Conservation (phyloP, 2,888 invertebrate species). For the Dasysyrphus tricinctus region DNA sequence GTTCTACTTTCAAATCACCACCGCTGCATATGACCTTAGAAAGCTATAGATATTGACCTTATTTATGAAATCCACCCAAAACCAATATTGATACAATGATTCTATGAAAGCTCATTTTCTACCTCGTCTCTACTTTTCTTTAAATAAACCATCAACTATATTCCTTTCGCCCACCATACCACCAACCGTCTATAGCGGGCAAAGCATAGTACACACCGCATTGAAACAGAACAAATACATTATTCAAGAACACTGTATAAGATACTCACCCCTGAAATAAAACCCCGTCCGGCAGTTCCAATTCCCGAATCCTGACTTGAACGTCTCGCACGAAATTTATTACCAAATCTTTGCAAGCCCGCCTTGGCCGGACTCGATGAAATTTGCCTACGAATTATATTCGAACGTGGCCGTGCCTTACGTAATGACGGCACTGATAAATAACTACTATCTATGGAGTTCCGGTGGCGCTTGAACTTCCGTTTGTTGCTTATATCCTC, state of each 20-base stretch:
- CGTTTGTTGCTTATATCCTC: slow-evolving; percentile 70
- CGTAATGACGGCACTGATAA: slow-evolving; percentile 81
- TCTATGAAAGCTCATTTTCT: slow-evolving; percentile 5
- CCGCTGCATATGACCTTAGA: slow-evolving; percentile 15
- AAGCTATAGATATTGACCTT: slow-evolving; percentile 22
- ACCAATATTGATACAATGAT: slow-evolving; percentile 44
- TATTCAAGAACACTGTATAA: slow-evolving; percentile 21
- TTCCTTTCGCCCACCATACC: background rate
- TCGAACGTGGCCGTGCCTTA: slow-evolving; percentile 77
- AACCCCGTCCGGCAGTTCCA: slow-evolving; percentile 79
- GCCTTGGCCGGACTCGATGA: slow-evolving; percentile 83
- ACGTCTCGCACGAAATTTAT: slow-evolving; percentile 79
- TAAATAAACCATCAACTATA: slow-evolving; percentile 2
- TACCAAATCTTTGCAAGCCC: slow-evolving; percentile 77
- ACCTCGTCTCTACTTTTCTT: background rate
- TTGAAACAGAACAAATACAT: slow-evolving; percentile 17
- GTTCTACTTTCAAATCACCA: slow-evolving; percentile 21
- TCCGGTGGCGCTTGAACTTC: slow-evolving; percentile 68
- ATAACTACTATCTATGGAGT: slow-evolving; percentile 78
- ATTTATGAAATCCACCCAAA: slow-evolving; percentile 32
- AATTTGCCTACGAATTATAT: slow-evolving; percentile 78
- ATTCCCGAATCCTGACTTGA: slow-evolving; percentile 83
- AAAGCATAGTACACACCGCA: background rate
- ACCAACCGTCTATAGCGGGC: background rate
- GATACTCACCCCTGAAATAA: slow-evolving; percentile 78